These are phyloP conservation scores for Porites lobata DNA, from an alignment of 92 coral and sea anemone genomes.

Conservation along the genomic window DNA sequence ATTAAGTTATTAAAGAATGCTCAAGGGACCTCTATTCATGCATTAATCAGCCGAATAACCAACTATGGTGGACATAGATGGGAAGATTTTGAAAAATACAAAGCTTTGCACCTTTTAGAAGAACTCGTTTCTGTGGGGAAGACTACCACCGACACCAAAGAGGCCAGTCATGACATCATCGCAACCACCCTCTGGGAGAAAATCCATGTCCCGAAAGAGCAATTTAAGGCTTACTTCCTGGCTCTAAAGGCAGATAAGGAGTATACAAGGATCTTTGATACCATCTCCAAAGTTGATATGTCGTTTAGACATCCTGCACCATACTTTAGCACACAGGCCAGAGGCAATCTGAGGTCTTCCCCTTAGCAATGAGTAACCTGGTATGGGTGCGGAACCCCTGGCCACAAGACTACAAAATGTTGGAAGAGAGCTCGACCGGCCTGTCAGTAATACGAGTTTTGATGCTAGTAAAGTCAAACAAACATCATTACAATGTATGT, in stretches of 20 bases:
- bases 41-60: no score
- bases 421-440: no score
- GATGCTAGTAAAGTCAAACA: no score
- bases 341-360: neutral
- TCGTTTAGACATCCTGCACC: conserved; percentile 20
- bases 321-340: neutral
- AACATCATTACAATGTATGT: no score
- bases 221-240: conserved; percentile 42
- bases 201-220: neutral
- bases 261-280: conserved; percentile 27
- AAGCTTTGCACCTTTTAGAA: neutral
- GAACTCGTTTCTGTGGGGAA: conserved; percentile 16
- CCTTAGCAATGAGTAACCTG: no score
- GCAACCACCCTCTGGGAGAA: conserved; percentile 22
- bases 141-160: neutral
- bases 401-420: no score
- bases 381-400: no score
- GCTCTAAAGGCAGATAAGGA: conserved; percentile 54
- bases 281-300: conserved; percentile 46
- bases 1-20: no score
- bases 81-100: neutral
- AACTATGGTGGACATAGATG: no score
- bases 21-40: no score
- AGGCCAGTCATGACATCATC: neutral
- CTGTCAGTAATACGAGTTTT: no score